Evolutionary conservation across 2,888 invertebrate species (phyloP), one percentile per base, ranked within the genome.

Genomic region (Luffia ferchaultella): DNA sequence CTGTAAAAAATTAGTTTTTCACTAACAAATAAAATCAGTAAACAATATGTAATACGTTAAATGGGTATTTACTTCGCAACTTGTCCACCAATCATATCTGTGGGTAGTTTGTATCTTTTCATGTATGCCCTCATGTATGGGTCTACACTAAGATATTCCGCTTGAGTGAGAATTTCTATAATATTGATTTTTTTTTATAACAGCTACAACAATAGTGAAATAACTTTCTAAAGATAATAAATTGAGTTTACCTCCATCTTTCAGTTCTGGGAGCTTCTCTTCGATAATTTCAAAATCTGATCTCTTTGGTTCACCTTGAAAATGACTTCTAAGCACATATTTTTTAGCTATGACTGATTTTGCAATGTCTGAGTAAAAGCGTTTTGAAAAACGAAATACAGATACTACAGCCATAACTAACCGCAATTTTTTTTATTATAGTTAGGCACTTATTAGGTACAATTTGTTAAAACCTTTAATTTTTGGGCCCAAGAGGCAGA

Each of bases 81-180:
- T 77, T 92, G 92, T 47, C 85, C 76, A 18, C 92, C 92, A 50
- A 90, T 86, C 87, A 92, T 90, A 40, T 88, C 87, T n/a, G 76
- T 75, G 2, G 90, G 90, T 50, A 85, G 60, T 61, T 87, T 85
- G 59, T 78, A 85, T 30, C 73, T 71, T 49, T 74, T 74, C 68
- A 85, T 78, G 57, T 87, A 88, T 1, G 85, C 82, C 58, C 90
- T 76, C 88, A 90, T 89, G 54, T 90, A 92, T 1, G 92, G 92
- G 68, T 92, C 92, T 19, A 92, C 89, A 56, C 90, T 90, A 1
- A 91, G 64, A 63, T 85, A 91, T 60, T 88, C 83, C 1, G 91
- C 91, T 75, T 91, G 86, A 1, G 87, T 76, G 48, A 92, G 72
- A 57, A 89, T 86, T 74, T 90, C 90, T 90, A 65, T 53, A 80